phyloP scores from a whole-genome alignment of 2,888 invertebrate genomes.

The Cinara cedri region DNA sequence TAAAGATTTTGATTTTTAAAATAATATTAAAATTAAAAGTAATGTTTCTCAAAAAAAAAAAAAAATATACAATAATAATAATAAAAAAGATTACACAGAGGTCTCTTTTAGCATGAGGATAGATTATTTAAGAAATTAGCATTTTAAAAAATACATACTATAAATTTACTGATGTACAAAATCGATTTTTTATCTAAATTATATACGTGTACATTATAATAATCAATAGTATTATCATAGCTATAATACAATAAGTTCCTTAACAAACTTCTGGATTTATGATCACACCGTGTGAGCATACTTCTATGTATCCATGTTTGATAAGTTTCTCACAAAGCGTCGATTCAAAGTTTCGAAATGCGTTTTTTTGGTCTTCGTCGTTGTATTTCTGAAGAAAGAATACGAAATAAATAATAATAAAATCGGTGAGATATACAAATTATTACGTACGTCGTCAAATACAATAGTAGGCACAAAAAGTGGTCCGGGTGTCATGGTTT shows the following conservation, averaged over 20 bases:
- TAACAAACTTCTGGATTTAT: slow-evolving; percentile 1
- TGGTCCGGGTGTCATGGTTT: slow-evolving; percentile 62
- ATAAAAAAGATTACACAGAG: no score
- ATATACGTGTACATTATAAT: not conserved
- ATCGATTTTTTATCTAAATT: slow-evolving; percentile 5
- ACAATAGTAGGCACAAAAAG: slow-evolving; percentile 67
- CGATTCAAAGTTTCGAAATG: slow-evolving; percentile 23
- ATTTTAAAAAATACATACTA: not conserved
- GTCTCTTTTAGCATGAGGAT: no score
- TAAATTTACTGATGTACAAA: slow-evolving; percentile 8
- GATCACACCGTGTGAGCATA: slow-evolving; percentile 3
- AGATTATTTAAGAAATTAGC: no score
- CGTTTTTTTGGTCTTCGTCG: not conserved
- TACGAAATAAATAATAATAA: not conserved
- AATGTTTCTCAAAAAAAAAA: no score
- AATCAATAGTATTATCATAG: not conserved
- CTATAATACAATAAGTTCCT: not conserved
- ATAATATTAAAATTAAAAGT: no score
- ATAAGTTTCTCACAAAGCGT: slow-evolving; percentile 19
- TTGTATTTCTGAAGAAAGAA: slow-evolving; percentile 7
- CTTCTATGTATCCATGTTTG: not conserved
- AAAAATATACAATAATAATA: no score
- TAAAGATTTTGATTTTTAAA: no score
- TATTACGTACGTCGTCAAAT: slow-evolving; percentile 65
- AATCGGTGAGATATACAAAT: not conserved